Evolutionary conservation across 2,113 vertebrate species (phyloP).

Genomic region (Sakesphorus luctuosus): DNA sequence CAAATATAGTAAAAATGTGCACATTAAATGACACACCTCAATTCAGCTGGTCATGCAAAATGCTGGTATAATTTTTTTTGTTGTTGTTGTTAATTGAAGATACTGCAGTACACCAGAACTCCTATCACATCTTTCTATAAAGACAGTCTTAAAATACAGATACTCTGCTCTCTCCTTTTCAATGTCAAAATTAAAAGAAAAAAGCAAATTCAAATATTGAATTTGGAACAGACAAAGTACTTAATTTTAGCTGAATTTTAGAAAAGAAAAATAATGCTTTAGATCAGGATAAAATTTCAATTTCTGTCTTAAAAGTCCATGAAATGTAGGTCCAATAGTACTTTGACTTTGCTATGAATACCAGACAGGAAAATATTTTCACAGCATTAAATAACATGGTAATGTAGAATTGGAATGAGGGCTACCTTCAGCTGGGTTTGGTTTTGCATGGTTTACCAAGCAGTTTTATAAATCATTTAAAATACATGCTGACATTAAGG

Average conservation of each 20-base stretch:
- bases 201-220: background rate
- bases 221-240: background rate
- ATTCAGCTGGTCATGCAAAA: background rate
- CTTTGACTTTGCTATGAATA: background rate
- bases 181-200: background rate
- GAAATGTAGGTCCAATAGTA: background rate
- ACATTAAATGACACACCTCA: background rate
- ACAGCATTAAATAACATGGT: background rate
- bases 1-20: background rate
- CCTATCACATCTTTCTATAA: background rate
- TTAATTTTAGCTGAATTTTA: background rate
- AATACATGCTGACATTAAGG: background rate
- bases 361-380: background rate
- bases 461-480: background rate
- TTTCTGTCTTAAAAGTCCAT: background rate
- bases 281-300: background rate
- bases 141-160: background rate
- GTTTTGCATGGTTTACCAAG: background rate
- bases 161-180: background rate
- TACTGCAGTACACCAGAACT: background rate
- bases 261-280: background rate
- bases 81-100: background rate
- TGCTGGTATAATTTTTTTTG: background rate
- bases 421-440: background rate
- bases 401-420: background rate